Base-by-base conservation (phyloP, 2,888 invertebrate species). In the Idaea aversata region DNA sequence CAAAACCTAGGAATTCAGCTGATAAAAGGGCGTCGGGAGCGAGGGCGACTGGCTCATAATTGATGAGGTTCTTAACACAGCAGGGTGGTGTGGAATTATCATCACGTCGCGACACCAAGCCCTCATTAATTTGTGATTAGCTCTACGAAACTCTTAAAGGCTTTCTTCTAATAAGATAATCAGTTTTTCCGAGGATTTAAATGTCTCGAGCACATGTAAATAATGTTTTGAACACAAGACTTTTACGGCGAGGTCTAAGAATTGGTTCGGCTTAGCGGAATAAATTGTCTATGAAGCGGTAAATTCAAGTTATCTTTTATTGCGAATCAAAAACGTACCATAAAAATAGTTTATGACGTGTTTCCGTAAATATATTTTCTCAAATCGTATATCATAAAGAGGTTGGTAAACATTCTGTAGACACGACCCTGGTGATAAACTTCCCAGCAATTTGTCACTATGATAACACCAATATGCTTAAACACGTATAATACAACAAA, bases 121-220 rank as follows among this genome's bases (percentile, higher is more conserved):
- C 78, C 85, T 85, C 91, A 92, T 93, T 93, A 92, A 93, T 93
- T 92, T 87, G 88, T 92, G 92, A 92, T 92, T 93, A 92, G 91
- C 88, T 86, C 83, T 86, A 89, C 84, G 86, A 80, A 82, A 86
- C 80, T 81, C 87, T 87, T 85, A 79, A 76, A 78, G 84, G 86
- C 87, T 87, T 85, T 88, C 88, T 87, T 88, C 88, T 90, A 91
- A 91, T 91, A 90, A 88, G 85, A 85, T 88, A 88, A 88, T 88
- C 87, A 87, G 85, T 87, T 88, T 88, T 89, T 90, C 86, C 84
- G 75, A 78, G 81, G 77, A 79, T 83, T 83, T 80, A 77, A 81
- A 79, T 71, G 74, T 80, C 80, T 80, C 72, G 76, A 82, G 77
- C 79, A 79, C 81, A 77, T 81, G 82, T 79, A 80, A 82, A 81